phyloP scores from a whole-genome alignment of 2,888 invertebrate genomes.

The Orthosia cruda region DNA sequence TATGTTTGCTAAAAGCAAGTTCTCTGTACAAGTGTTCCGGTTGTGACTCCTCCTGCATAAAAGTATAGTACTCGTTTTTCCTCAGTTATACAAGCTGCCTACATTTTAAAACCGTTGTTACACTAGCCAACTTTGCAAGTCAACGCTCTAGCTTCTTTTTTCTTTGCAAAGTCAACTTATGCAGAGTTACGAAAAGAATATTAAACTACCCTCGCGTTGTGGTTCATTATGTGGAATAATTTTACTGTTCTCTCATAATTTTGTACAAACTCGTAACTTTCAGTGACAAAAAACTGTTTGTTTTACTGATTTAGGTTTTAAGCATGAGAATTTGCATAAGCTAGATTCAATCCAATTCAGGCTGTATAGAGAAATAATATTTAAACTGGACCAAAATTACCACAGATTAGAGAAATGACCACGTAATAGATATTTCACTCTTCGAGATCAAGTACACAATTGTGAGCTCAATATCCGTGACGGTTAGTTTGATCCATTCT shows the following conservation, averaged over 20 bases:
- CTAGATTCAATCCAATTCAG: background rate
- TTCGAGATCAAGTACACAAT: too few species aligned
- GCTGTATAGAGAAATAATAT: too few species aligned
- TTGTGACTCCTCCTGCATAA: too few species aligned
- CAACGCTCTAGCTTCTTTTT: slow-evolving; percentile 11
- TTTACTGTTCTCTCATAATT: background rate
- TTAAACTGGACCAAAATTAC: too few species aligned
- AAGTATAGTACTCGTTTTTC: background rate
- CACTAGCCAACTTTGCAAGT: slow-evolving; percentile 12
- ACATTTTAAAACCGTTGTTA: background rate
- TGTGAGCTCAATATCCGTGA: too few species aligned
- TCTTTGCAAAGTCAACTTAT: slow-evolving; percentile 5
- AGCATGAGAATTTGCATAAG: background rate
- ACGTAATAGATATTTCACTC: too few species aligned
- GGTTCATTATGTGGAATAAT: slow-evolving; percentile 6
- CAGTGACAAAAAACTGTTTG: background rate
- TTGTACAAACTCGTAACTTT: background rate
- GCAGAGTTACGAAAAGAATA: background rate
- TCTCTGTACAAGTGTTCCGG: background rate
- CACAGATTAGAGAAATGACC: too few species aligned
- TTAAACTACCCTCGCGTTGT: slow-evolving; percentile 4
- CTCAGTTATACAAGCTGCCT: background rate
- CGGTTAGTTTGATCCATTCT: too few species aligned
- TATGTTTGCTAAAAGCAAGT: background rate
- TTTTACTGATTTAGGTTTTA: background rate